Evolutionary conservation across 2,888 invertebrate species (phyloP).

Genomic region (Hesperia comma): DNA sequence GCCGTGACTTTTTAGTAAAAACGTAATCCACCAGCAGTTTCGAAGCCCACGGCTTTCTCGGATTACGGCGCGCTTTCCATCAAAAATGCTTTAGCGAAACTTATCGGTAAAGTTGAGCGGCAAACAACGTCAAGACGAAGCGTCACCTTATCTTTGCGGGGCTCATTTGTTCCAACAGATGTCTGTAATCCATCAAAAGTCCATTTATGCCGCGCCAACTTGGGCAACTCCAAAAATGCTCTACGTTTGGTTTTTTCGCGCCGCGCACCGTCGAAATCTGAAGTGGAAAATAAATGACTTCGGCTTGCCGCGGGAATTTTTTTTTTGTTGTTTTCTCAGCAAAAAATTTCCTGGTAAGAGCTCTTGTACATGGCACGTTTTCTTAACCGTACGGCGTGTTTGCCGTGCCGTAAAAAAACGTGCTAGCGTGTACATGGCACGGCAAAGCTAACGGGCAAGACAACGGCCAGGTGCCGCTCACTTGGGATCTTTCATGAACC

Average conservation of each 20-base stretch:
- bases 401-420: too few relatives aligned
- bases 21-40: slow-evolving; percentile 26
- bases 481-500: too few relatives aligned
- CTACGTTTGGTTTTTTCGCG: slow-evolving; percentile 33
- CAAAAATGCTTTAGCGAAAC: slow-evolving; percentile 29
- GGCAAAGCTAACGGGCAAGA: too few relatives aligned
- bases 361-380: too few relatives aligned
- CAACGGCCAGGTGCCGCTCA: too few relatives aligned
- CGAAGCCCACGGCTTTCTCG: slow-evolving; percentile 1
- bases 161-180: slow-evolving; percentile 42
- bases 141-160: slow-evolving; percentile 38
- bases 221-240: slow-evolving; percentile 25
- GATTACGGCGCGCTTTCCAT: slow-evolving; percentile 9
- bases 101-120: slow-evolving; percentile 27
- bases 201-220: slow-evolving; percentile 39
- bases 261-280: slow-evolving; percentile 32
- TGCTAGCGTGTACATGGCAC: too few relatives aligned
- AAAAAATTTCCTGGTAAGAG: slow-evolving; percentile 14
- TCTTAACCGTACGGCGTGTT: too few relatives aligned
- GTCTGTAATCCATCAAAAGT: slow-evolving; percentile 44
- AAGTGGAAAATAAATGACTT: slow-evolving; percentile 36
- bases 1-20: slow-evolving; percentile 14
- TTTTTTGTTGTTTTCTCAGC: slow-evolving; percentile 18
- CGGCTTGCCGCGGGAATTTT: slow-evolving; percentile 6
- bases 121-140: slow-evolving; percentile 36